These are phyloP conservation scores for Pithys albifrons DNA, from an alignment of 2,113 vertebrate species.

Conservation along the genomic window DNA sequence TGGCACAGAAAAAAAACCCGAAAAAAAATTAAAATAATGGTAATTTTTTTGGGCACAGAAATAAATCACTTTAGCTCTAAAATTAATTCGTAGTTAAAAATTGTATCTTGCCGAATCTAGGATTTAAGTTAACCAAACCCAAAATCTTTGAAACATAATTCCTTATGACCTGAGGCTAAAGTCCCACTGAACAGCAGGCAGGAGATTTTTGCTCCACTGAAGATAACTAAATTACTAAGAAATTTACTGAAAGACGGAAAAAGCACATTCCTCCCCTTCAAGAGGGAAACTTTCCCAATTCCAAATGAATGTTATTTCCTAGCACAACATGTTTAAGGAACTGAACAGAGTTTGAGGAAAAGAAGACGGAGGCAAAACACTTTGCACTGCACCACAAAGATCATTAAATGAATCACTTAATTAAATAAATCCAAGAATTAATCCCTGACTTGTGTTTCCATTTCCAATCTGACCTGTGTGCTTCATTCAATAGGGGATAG, in stretches of 20 bases:
- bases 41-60: neutral
- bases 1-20: neutral
- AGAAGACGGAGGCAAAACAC: neutral
- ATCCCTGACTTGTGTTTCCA: neutral
- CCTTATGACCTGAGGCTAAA: neutral
- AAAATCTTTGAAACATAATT: neutral
- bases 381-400: neutral
- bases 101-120: neutral
- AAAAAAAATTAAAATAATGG: too few relatives aligned
- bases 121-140: neutral
- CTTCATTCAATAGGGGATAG: neutral
- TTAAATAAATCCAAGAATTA: neutral
- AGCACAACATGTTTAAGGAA: neutral
- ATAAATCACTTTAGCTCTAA: neutral
- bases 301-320: neutral
- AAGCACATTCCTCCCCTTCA: neutral
- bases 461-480: neutral
- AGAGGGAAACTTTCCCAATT: neutral
- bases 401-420: neutral
- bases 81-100: neutral
- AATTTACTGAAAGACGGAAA: neutral
- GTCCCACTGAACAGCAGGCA: neutral
- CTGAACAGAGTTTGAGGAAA: neutral
- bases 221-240: neutral
- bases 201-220: neutral